These are phyloP conservation scores for Burhinus oedicnemus DNA, from an alignment of 2,113 vertebrate genomes.

Conservation along the genomic window DNA sequence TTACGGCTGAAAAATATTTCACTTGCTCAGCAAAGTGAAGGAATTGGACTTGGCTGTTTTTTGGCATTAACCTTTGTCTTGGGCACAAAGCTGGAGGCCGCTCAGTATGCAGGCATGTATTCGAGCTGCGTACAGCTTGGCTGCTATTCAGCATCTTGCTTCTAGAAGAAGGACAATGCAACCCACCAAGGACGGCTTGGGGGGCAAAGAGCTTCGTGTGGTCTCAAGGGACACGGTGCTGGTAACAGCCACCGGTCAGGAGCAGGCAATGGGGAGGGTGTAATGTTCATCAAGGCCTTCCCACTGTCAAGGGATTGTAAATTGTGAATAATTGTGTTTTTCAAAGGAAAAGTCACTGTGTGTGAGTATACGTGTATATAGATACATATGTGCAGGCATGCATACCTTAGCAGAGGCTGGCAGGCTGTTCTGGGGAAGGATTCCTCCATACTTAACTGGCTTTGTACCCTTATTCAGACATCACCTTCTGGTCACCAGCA, in stretches of 20 bases:
- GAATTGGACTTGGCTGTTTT: neutral
- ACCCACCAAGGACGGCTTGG: neutral
- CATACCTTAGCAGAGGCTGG: neutral
- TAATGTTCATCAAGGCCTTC: neutral
- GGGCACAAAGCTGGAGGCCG: neutral
- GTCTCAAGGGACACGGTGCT: neutral
- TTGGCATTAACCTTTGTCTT: neutral
- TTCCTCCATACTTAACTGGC: neutral
- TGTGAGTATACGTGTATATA: neutral
- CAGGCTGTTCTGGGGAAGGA: neutral
- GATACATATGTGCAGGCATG: rapidly evolving
- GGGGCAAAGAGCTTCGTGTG: neutral
- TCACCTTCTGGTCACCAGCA: neutral
- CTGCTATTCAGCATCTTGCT: neutral
- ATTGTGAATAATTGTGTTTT: neutral
- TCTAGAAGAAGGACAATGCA: neutral
- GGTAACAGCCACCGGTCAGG: neutral
- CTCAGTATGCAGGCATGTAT: neutral
- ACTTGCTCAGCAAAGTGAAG: neutral
- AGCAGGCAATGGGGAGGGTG: neutral
- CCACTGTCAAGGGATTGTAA: neutral
- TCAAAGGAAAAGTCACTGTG: neutral
- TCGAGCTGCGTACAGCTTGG: neutral
- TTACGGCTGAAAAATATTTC: neutral
- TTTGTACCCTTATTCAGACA: neutral